phyloP scores from a whole-genome alignment of 2,113 vertebrate species.

The Melanostigma gelatinosum region DNA sequence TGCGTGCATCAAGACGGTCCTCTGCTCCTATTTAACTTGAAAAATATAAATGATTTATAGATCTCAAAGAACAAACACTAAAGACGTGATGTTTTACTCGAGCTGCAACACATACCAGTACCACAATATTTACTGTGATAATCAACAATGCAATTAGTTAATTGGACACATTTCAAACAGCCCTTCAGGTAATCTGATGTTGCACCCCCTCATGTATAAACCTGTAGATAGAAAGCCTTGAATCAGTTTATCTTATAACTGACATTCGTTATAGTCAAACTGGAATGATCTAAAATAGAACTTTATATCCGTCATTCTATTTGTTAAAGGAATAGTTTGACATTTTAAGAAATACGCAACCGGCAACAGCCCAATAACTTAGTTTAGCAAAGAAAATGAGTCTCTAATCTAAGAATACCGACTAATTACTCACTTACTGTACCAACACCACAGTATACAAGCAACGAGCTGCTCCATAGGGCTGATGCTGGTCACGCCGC shows the following conservation, averaged over 20 bases:
- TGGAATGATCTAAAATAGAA: not conserved
- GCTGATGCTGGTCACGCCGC: too few species aligned
- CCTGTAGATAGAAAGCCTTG: not conserved
- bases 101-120: not conserved
- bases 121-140: not conserved
- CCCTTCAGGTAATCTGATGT: not conserved
- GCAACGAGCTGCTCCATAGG: too few species aligned
- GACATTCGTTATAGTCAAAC: not conserved
- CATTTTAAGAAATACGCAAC: not conserved
- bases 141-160: not conserved
- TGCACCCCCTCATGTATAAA: not conserved
- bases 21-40: not conserved
- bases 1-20: not conserved
- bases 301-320: not conserved
- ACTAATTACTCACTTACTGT: too few species aligned
- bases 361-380: not conserved
- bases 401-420: not conserved
- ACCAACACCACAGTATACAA: not conserved
- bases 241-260: not conserved
- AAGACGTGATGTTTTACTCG: not conserved
- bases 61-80: not conserved
- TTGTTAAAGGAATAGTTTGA: not conserved
- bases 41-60: not conserved
- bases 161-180: not conserved
- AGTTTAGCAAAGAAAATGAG: not conserved